Evolutionary conservation across 1,140 invertebrate genomes (phyloP).

Genomic region (Drosophila tani): DNA sequence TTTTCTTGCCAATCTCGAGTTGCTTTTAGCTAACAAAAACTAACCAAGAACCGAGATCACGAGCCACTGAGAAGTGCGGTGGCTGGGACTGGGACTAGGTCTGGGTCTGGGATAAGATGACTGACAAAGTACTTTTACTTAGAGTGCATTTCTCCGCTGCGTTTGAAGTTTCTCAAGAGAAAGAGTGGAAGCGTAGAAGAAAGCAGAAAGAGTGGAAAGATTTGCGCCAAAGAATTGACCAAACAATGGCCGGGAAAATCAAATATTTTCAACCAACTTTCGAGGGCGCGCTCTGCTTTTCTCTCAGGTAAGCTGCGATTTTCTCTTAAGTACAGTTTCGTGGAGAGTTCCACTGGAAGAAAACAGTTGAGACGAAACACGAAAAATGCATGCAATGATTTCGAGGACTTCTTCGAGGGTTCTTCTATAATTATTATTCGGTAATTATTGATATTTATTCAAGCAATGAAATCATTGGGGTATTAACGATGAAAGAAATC

Average conservation of each 20-base stretch:
- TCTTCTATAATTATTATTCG: too few species aligned
- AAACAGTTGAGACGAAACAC: not conserved
- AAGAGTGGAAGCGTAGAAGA: slow-evolving; percentile 4
- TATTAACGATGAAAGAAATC: too few species aligned
- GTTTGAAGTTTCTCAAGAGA: slow-evolving; percentile 45
- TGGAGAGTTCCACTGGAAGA: not conserved
- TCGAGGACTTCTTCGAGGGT: too few species aligned
- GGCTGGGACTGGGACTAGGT: not conserved
- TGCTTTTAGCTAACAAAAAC: slow-evolving; percentile 58
- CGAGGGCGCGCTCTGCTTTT: not conserved
- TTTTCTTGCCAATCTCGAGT: slow-evolving; percentile 42
- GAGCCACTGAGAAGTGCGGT: slow-evolving; percentile 8
- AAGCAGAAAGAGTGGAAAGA: slow-evolving; percentile 16
- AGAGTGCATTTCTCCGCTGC: slow-evolving; percentile 67
- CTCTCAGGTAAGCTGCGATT: slow-evolving; percentile 19
- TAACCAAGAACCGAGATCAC: slow-evolving; percentile 50
- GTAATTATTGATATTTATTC: too few species aligned
- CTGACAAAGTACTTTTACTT: slow-evolving; percentile 76
- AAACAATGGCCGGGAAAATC: slow-evolving; percentile 50
- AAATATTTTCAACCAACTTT: slow-evolving; percentile 28
- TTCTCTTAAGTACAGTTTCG: slow-evolving; percentile 8
- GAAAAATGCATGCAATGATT: too few species aligned
- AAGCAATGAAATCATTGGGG: too few species aligned
- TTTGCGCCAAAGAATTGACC: slow-evolving; percentile 27
- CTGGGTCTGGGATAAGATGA: slow-evolving; percentile 34